Evolutionary conservation across 2,888 invertebrate species (phyloP), one percentile per base, ranked within the genome.

Genomic region (Graphium colonna): DNA sequence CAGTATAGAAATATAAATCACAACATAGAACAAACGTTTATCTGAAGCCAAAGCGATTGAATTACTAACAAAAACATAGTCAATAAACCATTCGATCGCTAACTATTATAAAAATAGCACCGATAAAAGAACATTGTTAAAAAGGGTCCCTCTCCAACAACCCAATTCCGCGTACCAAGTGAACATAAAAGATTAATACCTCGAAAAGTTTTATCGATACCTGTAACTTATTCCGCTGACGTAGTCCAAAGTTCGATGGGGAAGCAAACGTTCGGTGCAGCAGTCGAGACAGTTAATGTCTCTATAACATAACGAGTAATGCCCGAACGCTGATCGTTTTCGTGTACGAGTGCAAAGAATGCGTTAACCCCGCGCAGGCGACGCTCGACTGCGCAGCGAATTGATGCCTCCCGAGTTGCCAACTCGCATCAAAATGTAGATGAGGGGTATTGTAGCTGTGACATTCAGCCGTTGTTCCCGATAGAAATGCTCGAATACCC

Each of bases 341-440:
- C 43, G 43, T 48, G 42, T 42, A 17, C 31, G 33, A 36, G 33
- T 36, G 28, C 52, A 47, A 52, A 48, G 43, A 43, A 48, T 39
- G 38, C 26, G 42, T 52, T 52, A 52, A 52, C 52, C 52, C 47
- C 36, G 26, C 52, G 40, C 40, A 16, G 41, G 31, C 21, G 17
- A 33, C 51, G 55, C 45, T 57, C 64, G 60, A 61, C 64, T 64
- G 60, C 64, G 70, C 64, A 67, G 65, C 62, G 65, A 67, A 68
- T 65, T 65, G 67, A 65, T 65, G 69, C 68, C 71, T 69, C 50
- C 60, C 54, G 56, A 65, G 63, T 65, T 64, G 55, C 62, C 60
- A 65, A 65, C 65, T 65, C 68, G 52, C 62, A 67, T 67, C 69
- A 65, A 67, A 67, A 67, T 66, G 66, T 59, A 69, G 63, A 67